These are phyloP conservation scores for Pelvicachromis taeniatus DNA, from an alignment of 2,113 vertebrate genomes.

Conservation along the genomic window DNA sequence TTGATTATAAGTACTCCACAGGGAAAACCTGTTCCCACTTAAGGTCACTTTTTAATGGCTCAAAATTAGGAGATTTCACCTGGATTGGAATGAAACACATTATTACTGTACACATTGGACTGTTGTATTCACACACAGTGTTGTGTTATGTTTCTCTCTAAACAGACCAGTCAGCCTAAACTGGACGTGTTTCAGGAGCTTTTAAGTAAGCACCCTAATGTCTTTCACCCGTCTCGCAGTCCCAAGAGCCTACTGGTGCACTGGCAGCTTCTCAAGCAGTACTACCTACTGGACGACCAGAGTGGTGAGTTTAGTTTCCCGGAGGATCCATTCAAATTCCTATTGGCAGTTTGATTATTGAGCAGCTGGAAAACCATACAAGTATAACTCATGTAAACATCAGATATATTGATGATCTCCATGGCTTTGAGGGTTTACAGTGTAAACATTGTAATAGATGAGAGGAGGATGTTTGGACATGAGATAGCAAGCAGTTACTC, in stretches of 20 bases:
- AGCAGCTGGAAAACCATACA: not conserved
- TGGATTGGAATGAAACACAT: not conserved
- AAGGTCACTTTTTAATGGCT: not conserved
- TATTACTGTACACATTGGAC: not conserved
- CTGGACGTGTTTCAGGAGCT: conserved; percentile 92
- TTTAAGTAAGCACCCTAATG: conserved; percentile 83
- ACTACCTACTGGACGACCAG: conserved; percentile 93
- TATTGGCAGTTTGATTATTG: not conserved
- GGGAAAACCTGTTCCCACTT: not conserved
- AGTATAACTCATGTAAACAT: not conserved
- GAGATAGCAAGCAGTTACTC: not conserved
- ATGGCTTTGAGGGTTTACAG: not conserved
- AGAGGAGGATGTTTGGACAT: not conserved
- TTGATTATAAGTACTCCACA: not conserved
- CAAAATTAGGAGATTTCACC: not conserved
- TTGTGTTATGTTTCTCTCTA: not conserved
- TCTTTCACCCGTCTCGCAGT: conserved; percentile 88
- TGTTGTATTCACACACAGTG: not conserved
- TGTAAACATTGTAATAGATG: not conserved
- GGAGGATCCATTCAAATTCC: not conserved
- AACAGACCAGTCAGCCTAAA: conserved; percentile 90
- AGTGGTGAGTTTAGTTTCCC: conserved; percentile 74
- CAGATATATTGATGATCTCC: not conserved
- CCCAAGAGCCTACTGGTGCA: conserved; percentile 90
- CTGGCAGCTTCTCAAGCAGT: conserved; percentile 97